A percentile compares a stretch with the other conserved stretches of the same genome.
These are phyloP conservation scores for Mycetomoellerius zeteki DNA, from an alignment of 1,140 invertebrate genomes.

Conservation along the genomic window DNA sequence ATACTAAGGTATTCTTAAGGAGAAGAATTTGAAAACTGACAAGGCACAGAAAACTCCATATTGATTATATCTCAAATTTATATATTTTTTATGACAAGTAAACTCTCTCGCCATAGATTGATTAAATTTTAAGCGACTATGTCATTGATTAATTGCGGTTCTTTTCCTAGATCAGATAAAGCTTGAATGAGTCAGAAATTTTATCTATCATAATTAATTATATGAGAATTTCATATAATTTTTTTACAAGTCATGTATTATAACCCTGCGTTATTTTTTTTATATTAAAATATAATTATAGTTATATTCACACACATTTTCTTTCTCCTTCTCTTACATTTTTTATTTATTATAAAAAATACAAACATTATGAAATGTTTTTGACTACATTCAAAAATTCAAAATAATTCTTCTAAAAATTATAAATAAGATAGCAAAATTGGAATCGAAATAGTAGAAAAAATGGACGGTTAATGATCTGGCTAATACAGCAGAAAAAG, in stretches of 20 bases:
- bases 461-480: neutral
- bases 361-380: neutral
- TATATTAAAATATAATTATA: neutral
- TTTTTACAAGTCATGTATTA: neutral
- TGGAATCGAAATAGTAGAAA: neutral
- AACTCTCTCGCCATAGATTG: conserved; percentile 21
- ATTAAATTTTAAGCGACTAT: conserved; percentile 37
- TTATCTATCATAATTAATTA: conserved; percentile 32
- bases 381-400: neutral
- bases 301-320: neutral
- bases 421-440: conserved; percentile 22
- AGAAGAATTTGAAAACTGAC: neutral
- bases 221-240: conserved; percentile 22
- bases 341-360: neutral
- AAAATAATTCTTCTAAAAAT: neutral
- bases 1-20: neutral
- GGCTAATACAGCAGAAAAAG: neutral
- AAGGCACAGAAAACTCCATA: neutral
- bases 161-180: conserved; percentile 20
- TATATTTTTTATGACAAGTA: neutral
- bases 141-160: conserved; percentile 40
- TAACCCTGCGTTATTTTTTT: neutral
- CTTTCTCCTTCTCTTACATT: too few species aligned
- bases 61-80: conserved; percentile 6
- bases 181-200: neutral